Evolutionary conservation across 2,888 invertebrate species (phyloP).

Genomic region (Dasypogon diadema): DNA sequence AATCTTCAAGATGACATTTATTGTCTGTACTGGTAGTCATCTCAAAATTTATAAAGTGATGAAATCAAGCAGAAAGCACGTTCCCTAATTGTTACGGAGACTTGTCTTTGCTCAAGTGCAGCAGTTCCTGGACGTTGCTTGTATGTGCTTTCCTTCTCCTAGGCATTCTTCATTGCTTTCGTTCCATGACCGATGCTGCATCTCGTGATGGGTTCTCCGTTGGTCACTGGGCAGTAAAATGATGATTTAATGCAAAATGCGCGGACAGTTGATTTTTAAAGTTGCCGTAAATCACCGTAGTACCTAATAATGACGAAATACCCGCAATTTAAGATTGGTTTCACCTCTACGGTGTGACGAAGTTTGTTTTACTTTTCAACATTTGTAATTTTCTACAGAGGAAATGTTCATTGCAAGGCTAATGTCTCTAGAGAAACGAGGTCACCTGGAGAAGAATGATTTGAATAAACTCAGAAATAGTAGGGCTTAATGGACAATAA

Average conservation of each 20-base stretch:
- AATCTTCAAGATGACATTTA: conserved; percentile 31
- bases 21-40: conserved; percentile 22
- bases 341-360: conserved; percentile 34
- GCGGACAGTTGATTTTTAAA: conserved; percentile 41
- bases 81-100: conserved; percentile 41
- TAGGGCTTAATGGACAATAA: too few species aligned
- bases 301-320: conserved; percentile 37
- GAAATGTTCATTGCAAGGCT: background rate
- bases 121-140: background rate
- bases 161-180: background rate
- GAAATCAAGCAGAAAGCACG: conserved; percentile 40
- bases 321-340: conserved; percentile 42
- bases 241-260: conserved; percentile 39
- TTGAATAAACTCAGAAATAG: too few species aligned
- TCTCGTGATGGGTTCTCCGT: background rate
- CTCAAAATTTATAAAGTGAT: conserved; percentile 43
- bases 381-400: background rate
- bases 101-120: background rate
- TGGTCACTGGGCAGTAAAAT: conserved; percentile 34
- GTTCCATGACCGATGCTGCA: background rate
- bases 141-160: conserved; percentile 4
- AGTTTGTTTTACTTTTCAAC: conserved; percentile 33
- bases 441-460: too few species aligned
- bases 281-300: conserved; percentile 32
- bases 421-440: background rate